These are phyloP conservation scores for Paradoxurus hermaphroditus DNA, from an alignment of 2,113 vertebrate species.

Conservation along the genomic window DNA sequence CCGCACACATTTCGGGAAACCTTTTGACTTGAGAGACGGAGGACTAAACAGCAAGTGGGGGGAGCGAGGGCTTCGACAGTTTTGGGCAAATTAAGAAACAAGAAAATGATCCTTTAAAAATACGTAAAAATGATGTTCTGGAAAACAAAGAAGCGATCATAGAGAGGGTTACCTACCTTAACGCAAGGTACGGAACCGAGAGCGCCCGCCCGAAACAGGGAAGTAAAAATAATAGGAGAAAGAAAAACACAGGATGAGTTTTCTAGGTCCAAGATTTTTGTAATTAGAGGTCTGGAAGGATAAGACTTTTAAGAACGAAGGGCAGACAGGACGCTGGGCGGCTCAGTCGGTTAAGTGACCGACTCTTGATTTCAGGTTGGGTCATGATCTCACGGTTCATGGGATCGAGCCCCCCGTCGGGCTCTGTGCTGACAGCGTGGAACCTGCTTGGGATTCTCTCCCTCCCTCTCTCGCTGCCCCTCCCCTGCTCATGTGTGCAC, in stretches of 20 bases:
- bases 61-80: accelerated
- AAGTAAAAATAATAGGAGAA: background rate
- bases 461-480: too few species aligned
- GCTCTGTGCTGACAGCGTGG: too few species aligned
- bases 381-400: too few species aligned
- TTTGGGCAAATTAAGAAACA: background rate
- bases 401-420: too few species aligned
- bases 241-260: background rate
- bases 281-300: background rate
- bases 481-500: too few species aligned
- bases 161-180: background rate
- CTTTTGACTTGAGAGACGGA: background rate
- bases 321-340: too few species aligned
- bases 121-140: background rate
- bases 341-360: too few species aligned
- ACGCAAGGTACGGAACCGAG: background rate
- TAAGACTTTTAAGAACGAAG: background rate
- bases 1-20: too few species aligned
- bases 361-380: too few species aligned
- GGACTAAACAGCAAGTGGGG: background rate
- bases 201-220: background rate
- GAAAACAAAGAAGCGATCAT: background rate
- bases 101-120: background rate
- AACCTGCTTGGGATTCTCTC: too few species aligned
- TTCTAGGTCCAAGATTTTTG: background rate